phyloP scores from a whole-genome alignment of 2,888 invertebrate species.

The Pemphredon lugubris region DNA sequence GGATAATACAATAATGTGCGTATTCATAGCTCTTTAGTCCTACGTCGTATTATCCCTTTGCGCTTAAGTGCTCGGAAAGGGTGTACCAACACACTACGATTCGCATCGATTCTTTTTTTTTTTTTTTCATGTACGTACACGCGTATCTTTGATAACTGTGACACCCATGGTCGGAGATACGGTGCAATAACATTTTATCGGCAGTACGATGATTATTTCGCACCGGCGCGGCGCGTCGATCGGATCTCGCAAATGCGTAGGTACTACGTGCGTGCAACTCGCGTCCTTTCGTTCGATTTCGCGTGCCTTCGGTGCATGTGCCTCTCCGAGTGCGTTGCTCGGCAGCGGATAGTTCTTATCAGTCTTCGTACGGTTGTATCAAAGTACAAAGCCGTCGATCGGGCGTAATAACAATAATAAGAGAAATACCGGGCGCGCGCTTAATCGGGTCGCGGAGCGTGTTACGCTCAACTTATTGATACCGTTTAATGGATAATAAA shows the following conservation, averaged over 20 bases:
- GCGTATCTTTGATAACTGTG: too few species aligned
- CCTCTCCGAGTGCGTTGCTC: constrained; percentile 18
- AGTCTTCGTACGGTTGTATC: constrained; percentile 34
- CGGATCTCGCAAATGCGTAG: neutral
- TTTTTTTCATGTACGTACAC: too few species aligned
- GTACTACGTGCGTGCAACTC: too few species aligned
- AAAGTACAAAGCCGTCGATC: constrained; percentile 56
- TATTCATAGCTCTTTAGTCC: too few species aligned
- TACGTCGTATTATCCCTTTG: too few species aligned
- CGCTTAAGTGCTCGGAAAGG: too few species aligned
- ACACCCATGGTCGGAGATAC: too few species aligned
- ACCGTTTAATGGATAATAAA: constrained; percentile 24
- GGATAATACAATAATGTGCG: too few species aligned
- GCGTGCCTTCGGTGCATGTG: constrained; percentile 21
- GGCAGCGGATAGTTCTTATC: constrained; percentile 46
- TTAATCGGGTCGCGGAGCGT: constrained; percentile 27
- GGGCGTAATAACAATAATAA: constrained; percentile 51
- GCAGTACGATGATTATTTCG: constrained; percentile 28
- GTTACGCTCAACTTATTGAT: constrained; percentile 28
- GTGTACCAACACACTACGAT: too few species aligned
- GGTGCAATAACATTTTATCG: constrained; percentile 25
- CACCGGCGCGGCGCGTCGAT: neutral
- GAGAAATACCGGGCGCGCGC: constrained; percentile 29
- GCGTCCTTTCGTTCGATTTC: constrained; percentile 10
- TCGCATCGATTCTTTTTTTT: too few species aligned